phyloP scores from a whole-genome alignment of 2,113 vertebrate species.

The Neoarius graeffei region DNA sequence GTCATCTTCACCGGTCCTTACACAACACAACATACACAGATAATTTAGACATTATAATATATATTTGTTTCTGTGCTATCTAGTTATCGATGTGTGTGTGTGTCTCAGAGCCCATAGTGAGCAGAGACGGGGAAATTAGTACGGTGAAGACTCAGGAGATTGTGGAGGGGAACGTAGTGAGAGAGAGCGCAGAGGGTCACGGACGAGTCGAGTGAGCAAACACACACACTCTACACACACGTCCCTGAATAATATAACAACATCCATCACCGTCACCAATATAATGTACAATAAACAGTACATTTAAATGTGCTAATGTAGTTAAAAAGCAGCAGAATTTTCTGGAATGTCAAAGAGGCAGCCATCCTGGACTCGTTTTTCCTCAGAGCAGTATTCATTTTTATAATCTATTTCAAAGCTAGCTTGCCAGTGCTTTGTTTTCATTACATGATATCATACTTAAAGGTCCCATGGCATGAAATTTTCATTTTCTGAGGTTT shows the following conservation, averaged over 20 bases:
- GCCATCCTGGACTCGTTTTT: neutral
- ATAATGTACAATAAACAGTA: neutral
- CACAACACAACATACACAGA: neutral
- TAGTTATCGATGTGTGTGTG: neutral
- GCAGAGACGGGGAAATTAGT: slow-evolving; percentile 74
- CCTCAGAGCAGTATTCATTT: neutral
- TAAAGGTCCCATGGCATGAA: too few relatives aligned
- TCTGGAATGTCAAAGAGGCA: neutral
- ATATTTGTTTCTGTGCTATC: neutral
- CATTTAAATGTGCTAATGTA: neutral
- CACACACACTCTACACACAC: slow-evolving; percentile 1
- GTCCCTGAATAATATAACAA: neutral
- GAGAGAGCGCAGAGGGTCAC: slow-evolving; percentile 84
- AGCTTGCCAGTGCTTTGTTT: neutral
- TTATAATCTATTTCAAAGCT: neutral
- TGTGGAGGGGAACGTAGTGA: slow-evolving; percentile 79
- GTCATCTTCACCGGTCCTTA: slow-evolving; percentile 71
- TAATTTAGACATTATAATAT: neutral
- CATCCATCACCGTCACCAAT: neutral
- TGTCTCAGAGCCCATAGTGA: slow-evolving; percentile 64
- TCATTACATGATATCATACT: neutral
- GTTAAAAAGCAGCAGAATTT: neutral
- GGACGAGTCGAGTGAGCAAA: slow-evolving; percentile 90
- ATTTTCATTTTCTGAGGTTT: too few relatives aligned
- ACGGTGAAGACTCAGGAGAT: slow-evolving; percentile 84